These are phyloP conservation scores for Babyrousa celebensis DNA, from an alignment of 2,797 vertebrate species.

Conservation along the genomic window DNA sequence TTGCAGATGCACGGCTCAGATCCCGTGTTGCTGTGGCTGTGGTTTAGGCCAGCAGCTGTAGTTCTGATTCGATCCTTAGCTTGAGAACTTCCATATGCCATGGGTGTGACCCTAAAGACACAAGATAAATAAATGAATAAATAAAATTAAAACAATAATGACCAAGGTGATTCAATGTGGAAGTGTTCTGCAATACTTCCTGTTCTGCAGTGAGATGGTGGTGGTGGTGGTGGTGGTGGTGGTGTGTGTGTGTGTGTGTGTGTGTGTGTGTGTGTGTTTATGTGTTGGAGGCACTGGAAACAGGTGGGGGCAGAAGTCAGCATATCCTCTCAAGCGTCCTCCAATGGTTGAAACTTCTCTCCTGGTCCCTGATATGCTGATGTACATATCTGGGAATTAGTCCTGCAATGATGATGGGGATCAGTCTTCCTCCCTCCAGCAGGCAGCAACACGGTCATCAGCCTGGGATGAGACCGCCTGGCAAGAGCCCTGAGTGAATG, in stretches of 20 bases:
- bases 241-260: neutral
- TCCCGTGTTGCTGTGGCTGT: too few relatives aligned
- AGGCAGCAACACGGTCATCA: neutral
- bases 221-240: too few relatives aligned
- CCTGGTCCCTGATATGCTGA: neutral
- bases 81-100: too few relatives aligned
- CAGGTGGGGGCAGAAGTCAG: too few relatives aligned
- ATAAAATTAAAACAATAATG: neutral
- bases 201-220: neutral
- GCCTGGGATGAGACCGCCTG: neutral
- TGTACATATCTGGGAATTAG: neutral
- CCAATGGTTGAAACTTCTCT: neutral
- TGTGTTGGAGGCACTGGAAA: accelerated
- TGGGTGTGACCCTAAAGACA: too few relatives aligned
- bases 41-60: too few relatives aligned
- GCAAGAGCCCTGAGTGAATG: neutral
- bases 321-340: neutral
- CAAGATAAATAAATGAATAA: too few relatives aligned
- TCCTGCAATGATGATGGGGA: neutral
- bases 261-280: neutral
- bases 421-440: neutral
- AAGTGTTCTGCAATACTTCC: neutral
- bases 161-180: neutral
- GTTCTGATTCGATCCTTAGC: too few relatives aligned
- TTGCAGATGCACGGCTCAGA: too few relatives aligned